Evolutionary conservation across 1,140 invertebrate genomes (phyloP), one percentile per base, ranked within the genome.

Genomic region (Drosophila kepulauana): DNA sequence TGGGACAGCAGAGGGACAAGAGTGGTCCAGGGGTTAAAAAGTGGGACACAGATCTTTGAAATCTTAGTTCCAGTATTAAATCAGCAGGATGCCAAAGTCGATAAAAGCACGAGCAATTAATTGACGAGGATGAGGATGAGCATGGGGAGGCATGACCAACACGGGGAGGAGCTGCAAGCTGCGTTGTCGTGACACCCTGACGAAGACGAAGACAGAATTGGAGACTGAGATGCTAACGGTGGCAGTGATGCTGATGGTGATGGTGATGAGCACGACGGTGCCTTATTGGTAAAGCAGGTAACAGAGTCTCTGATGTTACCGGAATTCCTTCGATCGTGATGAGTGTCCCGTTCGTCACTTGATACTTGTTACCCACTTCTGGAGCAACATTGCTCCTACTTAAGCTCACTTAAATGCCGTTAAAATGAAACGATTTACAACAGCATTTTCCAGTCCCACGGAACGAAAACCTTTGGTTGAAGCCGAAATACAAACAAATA

Each of bases 101-200:
- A 79, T 75, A 76, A 74, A 66, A 62, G 20, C 81, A 82, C 54
- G 63, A 56, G 61, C 70, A 88, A 88, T 88, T 88, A 88, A 78
- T 49, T 79, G 70, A 77, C 61, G 69, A 70, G 77, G 63, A 72
- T 35, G 51, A 54, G 20, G 35, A 38, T 38, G 35, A 38, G 7
- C 2, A 0, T 38, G 35, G 2, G 2, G 35, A 45, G 20, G 10
- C n/a, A 28, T 51, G 58, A 43, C 20, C 10, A 45, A 46, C 13
- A 61, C 30, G n/a, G 35, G 20, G 16, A 70, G 45, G 7, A 35
- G 16, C 45, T 33, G 20, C 10, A 58, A 28, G 43, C 11, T 79
- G 69, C 75, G 70, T 79, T 63, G 54, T 80, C 79, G 79, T 81
- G 78, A 68, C 74, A 51, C 62, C 8, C 51, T 52, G 68, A 68